Base-by-base conservation (phyloP, 2,888 invertebrate genomes). In the Drosophila pullipes region DNA sequence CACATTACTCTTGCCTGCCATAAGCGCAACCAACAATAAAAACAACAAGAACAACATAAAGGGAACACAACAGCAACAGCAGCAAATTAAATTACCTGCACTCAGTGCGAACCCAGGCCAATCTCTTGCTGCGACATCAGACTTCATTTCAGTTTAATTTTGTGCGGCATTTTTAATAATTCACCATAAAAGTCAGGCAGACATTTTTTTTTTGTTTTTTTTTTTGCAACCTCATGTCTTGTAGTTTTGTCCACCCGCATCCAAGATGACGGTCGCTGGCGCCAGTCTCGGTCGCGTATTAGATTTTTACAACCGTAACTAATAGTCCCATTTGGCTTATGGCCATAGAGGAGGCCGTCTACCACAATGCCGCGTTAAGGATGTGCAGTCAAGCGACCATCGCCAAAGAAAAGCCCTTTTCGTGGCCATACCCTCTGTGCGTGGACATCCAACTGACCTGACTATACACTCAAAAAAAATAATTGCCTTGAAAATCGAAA, bases 241-340 rank as follows among this genome's bases (percentile, higher is more conserved):
- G 75, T 83, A 81, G 83, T 74, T 81, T 49, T 57, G 54, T 44
- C 39, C 69, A 44, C 49, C 62, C 59, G 31, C 64, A 61, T 28
- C 28, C 63, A 78, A 78, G 75, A 70, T 78, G 75, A 64, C 65
- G 74, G 44, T 50, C 74, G 53, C 76, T 72, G 78, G 68, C 89
- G 86, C 89, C 84, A 81, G 73, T 69, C 78, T 69, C 70, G 69
- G 78, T 57, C 69, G 86, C 82, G 89, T 81, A 90, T 89, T 90
- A 87, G 85, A 82, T 81, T 86, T 83, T 90, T 85, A 87, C 81
- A 91, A 81, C 84, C 91, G 91, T 87, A 85, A 90, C 91, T 90
- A 90, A 90, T 90, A 87, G 90, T 77, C 86, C 86, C 89, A 89
- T 89, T 89, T 80, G 80, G 87, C 80, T 85, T 83, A 82, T 86